phyloP scores from a whole-genome alignment of 2,888 invertebrate species.

The Nephrotoma appendiculata region DNA sequence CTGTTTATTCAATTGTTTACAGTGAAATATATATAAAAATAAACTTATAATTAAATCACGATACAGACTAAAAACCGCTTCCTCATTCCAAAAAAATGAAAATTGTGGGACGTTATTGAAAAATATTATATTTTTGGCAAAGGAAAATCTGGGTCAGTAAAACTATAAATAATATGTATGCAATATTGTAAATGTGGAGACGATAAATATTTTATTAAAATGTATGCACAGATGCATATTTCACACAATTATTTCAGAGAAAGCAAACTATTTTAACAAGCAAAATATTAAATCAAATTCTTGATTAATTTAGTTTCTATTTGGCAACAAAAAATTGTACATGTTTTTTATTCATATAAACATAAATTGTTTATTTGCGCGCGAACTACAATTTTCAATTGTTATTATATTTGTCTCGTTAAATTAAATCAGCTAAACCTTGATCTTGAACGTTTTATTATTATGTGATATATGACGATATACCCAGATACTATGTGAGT shows the following conservation, averaged over 20 bases:
- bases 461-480: neutral
- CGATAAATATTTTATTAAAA: neutral
- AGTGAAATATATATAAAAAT: neutral
- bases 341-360: neutral
- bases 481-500: neutral
- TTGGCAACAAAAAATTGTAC: neutral
- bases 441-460: neutral
- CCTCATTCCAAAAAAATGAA: neutral
- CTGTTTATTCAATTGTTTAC: neutral
- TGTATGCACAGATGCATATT: neutral
- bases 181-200: neutral
- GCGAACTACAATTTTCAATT: neutral
- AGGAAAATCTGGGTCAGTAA: neutral
- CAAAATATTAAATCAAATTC: neutral
- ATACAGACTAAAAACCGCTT: neutral
- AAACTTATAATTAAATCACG: neutral
- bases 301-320: neutral
- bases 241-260: neutral
- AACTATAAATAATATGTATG: neutral
- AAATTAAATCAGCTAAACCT: neutral
- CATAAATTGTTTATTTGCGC: neutral
- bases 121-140: neutral
- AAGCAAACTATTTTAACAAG: neutral
- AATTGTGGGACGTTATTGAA: neutral
- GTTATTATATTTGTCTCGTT: neutral